Evolutionary conservation across 1,140 invertebrate genomes (phyloP), one percentile per base, ranked within the genome.

Genomic region (Lordiphosa mommai): DNA sequence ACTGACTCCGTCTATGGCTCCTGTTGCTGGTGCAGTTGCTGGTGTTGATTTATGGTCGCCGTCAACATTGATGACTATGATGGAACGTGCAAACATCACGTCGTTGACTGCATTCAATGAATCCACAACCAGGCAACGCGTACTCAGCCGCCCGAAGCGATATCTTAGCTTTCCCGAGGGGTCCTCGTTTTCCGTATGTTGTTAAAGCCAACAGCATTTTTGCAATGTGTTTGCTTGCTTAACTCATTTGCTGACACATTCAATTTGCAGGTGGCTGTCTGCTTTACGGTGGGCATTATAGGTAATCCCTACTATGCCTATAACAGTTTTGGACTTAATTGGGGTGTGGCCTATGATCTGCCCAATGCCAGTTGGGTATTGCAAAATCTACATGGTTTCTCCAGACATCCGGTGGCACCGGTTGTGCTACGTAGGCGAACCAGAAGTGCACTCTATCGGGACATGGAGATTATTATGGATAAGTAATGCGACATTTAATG

Each of bases 261-360:
- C 44, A 52, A 43, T 72, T 56, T 50, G 33, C 50, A 89, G 86
- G 72, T 86, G 7, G 69, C 88, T 13, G 67, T 88, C 9, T 89
- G 88, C 70, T 77, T 85, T 38, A 89, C 88, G 12, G 69, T 89
- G 8, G 88, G 88, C 55, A 69, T 87, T 23, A 82, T 89, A 37
- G 88, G 88, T 17, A 89, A 89, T 71, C 88, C 88, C 9, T 43
- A 74, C 23, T 77, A 66, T 33, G 67, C 55, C 43, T 71, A 87
- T 37, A 76, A 87, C 64, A 86, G 77, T 61, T 89, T 73, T 47
- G 88, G 85, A 20, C 44, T 89, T 8, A 95, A 94, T 87, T 95
- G 93, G 93, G 94, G 93, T 41, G 92, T 94, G 30, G 92, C 93
- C 1, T 95, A 94, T 63, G 93, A 94, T 71, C 77, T 95, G 33